Evolutionary conservation across 2,888 invertebrate genomes (phyloP), one percentile per base, ranked within the genome.

Genomic region (Caenorhabditis sinica): DNA sequence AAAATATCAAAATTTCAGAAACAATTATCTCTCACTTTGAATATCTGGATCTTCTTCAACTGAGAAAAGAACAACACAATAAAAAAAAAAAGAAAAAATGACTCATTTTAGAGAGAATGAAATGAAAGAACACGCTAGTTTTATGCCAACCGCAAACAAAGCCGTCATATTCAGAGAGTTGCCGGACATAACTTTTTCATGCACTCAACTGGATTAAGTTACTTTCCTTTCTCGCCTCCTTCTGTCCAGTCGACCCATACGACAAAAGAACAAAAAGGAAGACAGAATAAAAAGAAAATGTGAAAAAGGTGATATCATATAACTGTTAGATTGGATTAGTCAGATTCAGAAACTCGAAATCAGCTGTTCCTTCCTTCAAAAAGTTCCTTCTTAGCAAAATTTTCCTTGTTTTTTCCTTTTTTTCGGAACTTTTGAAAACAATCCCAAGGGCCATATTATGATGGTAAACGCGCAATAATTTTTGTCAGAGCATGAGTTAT

Each of bases 201-300:
- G 53, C 68, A 68, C 68, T 68, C 68, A 68, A 68, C 33, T 53
- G 68, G 53, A 68, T 68, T 68, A 68, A 68, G 68, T 68, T 68
- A 68, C 68, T 53, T 33, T 45, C 45, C 40, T 45, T 17, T 17
- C 23, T 40, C 23, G 2, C n/a, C 20, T 9, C 11, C 15, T n/a
- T 33, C 60, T 60, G 15, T 56, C 56, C 23, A 15, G 56, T 15
- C 28, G n/a, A 53, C 56, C 13, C 20, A 2, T 15, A 20, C 51
- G 58, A 58, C 15, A 58, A 58, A 58, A 58, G 58, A 58, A 17
- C 58, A 30, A 58, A 20, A 61, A 60, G n/a, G n/a, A n/a, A 17
- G 8, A 20, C 20, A 49, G 11, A 33, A 56, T 15, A 9, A 56
- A 56, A 28, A 15, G 13, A 15, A 8, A 56, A 56, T 5, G 3